Base-by-base conservation (phyloP, 2,113 vertebrate species). In the Rhizomys pruinosus region DNA sequence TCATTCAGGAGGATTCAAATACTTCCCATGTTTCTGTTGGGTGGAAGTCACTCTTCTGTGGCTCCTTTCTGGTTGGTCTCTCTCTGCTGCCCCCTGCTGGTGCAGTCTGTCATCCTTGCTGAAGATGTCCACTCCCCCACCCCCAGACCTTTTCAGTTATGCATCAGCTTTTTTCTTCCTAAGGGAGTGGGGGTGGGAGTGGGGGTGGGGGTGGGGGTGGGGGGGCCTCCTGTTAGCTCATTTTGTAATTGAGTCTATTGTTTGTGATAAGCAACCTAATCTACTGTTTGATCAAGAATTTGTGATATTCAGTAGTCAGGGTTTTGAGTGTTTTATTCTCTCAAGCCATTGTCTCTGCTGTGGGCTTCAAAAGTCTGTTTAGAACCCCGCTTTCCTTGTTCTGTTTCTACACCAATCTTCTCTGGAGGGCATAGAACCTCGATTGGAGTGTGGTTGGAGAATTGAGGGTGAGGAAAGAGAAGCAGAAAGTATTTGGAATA, bases 61-160 rank as follows among this genome's bases (percentile, higher is more conserved):
- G 55, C 61, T 59, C 72, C 32, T 8, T 34, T 34, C 61, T 3
- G 12, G 12, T 8, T 34, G n/a, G 19, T 69, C 3, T 8, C 7
- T 20, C 32, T 87, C 10, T 89, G 66, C 77, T 69, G 91, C 90
- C 88, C 64, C 66, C 87, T 61, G 68, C 64, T 71, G 64, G 47
- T 12, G 13, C 0, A 5, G 63, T 8, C 22, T 52, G 29, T 82
- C 25, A 19, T 23, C 23, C 47, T 52, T 52, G 47, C 47, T 52
- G 47, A n/a, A n/a, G n/a, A n/a, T n/a, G n/a, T n/a, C n/a, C 47
- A 52, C 47, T 11, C 47, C 47, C 47, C 47, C 47, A 52, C 47
- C 47, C 80, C 84, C 37, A 22, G 1, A 3, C 63, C 22, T 90
- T 73, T 44, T 87, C 8, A 17, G 32, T 68, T 93, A 29, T 20